Conservation (phyloP, 2,888 invertebrate species). For the Acronicta psi region DNA sequence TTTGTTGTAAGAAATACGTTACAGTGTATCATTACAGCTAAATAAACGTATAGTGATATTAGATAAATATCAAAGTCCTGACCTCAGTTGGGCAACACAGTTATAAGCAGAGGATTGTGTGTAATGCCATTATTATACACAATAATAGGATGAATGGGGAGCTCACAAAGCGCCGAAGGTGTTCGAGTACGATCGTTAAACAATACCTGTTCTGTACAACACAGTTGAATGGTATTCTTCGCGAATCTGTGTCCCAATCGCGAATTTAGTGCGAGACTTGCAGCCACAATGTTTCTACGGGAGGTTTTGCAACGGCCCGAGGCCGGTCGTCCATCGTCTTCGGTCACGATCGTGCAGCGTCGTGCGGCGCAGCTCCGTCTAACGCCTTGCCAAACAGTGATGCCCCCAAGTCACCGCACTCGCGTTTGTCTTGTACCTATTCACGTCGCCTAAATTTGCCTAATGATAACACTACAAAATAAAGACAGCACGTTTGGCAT, state of each 20-base stretch:
- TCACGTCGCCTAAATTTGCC: constrained; percentile 51
- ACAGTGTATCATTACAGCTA: constrained; percentile 49
- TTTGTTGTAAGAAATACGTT: constrained; percentile 25
- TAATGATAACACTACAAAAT: constrained; percentile 51
- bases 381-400: constrained; percentile 65
- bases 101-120: constrained; percentile 48
- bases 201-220: constrained; percentile 64
- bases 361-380: constrained; percentile 68
- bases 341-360: constrained; percentile 79
- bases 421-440: constrained; percentile 46
- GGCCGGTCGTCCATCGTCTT: constrained; percentile 77
- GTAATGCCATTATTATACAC: constrained; percentile 51
- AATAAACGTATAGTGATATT: constrained; percentile 54
- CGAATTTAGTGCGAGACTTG: constrained; percentile 78
- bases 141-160: constrained; percentile 54
- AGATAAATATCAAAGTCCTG: constrained; percentile 57
- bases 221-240: constrained; percentile 74
- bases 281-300: constrained; percentile 77
- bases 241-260: constrained; percentile 79
- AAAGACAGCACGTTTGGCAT: too few relatives aligned
- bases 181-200: constrained; percentile 58
- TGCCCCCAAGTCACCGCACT: constrained; percentile 54
- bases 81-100: constrained; percentile 56
- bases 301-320: constrained; percentile 80
- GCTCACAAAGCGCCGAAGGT: constrained; percentile 53